Percentiles rank a stretch among this genome's conserved stretches.
phyloP scores from a whole-genome alignment of 1,140 invertebrate species.

The Phymorhynchus buccinoides region DNA sequence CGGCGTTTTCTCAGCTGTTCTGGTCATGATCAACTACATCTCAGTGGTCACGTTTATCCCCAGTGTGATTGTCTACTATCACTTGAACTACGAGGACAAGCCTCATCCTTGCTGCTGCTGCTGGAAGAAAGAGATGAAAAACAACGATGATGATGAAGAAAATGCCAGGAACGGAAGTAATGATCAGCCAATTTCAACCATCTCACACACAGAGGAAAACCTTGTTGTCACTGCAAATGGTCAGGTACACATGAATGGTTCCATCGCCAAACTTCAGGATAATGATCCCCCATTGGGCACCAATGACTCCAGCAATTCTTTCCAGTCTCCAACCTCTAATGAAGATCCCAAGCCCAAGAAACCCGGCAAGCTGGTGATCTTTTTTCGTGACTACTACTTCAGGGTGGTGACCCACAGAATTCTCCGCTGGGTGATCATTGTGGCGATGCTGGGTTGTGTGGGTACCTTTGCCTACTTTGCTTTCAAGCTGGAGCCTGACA shows the following conservation, averaged over 20 bases:
- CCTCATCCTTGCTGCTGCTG: slow-evolving; percentile 43
- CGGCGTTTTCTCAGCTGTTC: slow-evolving; percentile 60
- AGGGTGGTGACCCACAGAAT: slow-evolving; percentile 51
- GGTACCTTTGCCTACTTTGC: slow-evolving; percentile 46
- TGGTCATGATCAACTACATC: slow-evolving; percentile 63
- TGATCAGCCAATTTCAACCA: too few relatives aligned
- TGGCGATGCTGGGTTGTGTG: slow-evolving; percentile 38
- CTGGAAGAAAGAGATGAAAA: slow-evolving; percentile 30
- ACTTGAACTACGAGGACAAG: slow-evolving; percentile 41
- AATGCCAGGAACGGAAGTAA: background rate
- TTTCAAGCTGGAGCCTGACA: slow-evolving; percentile 50
- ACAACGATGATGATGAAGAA: background rate
- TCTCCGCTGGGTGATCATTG: slow-evolving; percentile 50
- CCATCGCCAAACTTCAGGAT: too few relatives aligned
- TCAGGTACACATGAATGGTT: too few relatives aligned
- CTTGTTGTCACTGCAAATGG: too few relatives aligned
- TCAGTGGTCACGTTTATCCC: slow-evolving; percentile 66
- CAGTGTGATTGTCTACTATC: slow-evolving; percentile 61
- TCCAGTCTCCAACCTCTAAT: background rate
- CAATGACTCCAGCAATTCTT: background rate
- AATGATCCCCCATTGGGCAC: background rate
- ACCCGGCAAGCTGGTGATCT: slow-evolving; percentile 37
- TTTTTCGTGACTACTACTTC: slow-evolving; percentile 52
- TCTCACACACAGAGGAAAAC: background rate
- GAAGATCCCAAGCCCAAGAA: background rate